Base-by-base conservation (phyloP, 1,140 invertebrate genomes). In the Neomicropteryx cornuta region DNA sequence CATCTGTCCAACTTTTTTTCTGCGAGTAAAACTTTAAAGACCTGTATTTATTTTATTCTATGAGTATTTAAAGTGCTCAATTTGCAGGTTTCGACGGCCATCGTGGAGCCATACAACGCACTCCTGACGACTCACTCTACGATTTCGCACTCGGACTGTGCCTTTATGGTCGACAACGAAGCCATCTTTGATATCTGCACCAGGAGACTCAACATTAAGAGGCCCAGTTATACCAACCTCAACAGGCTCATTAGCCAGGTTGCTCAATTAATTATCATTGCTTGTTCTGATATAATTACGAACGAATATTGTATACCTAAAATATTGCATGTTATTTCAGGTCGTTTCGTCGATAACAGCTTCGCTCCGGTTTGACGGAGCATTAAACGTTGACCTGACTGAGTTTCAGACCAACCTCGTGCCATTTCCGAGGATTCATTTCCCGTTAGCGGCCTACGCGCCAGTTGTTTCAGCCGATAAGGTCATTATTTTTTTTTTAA, bases 81-180 rank as follows among this genome's bases (percentile, higher is more conserved):
- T n/a, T 75, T 72, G 10, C 70, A 70, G 62, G 74, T 81, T 5
- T 78, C 81, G 4, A 84, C 82, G 2, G 84, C 87, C 2, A 84
- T 89, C 5, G 87, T 91, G 11, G 88, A 91, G 51, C 87, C 87
- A 0, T 92, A 91, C 68, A 91, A 88, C 55, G 77, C 81, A 2
- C 72, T 88, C 40, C 60, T 88, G 17, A 83, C 81, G 14, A 84
- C 83, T 0, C 83, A 87, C 51, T 77, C 76, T 3, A 85, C 81
- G 16, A 62, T 87, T 40, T 76, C 81, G 41, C 76, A 84, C 48
- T 82, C 78, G 3, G 82, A 84, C 58, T 87, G 83, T 51, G 77
- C 81, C 4, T 87, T 89, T 49, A 83, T 86, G 72, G 79, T 88
- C 11, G 84, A 88, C 66, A 83, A 88, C 53, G 85, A 89, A 52